A percentile compares a stretch with the other conserved stretches of the same genome.
These are phyloP conservation scores for Pardalotus punctatus DNA, from an alignment of 2,113 vertebrate genomes.

Conservation along the genomic window DNA sequence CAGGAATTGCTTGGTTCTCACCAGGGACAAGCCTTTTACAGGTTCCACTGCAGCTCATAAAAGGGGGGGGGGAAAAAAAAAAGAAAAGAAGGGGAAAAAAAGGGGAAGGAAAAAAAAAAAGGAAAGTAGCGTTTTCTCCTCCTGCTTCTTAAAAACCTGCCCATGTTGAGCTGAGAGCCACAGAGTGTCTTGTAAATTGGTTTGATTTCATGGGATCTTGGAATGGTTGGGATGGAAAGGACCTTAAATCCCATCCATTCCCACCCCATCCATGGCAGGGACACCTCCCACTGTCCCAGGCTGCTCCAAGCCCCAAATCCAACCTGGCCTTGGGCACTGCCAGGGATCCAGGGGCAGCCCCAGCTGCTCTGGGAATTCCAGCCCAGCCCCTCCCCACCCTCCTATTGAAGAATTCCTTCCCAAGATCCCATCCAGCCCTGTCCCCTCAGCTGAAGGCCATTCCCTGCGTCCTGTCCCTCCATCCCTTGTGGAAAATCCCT, in stretches of 20 bases:
- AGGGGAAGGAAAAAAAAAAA: no score
- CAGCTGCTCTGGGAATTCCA: not conserved
- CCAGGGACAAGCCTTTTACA: constrained; percentile 8
- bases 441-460: not conserved
- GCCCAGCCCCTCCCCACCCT: not conserved
- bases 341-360: not conserved
- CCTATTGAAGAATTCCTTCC: not conserved
- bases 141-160: not conserved
- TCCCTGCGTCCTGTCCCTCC: not conserved
- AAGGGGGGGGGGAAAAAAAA: not conserved
- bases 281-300: not conserved
- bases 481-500: not conserved
- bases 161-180: not conserved
- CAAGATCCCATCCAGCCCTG: not conserved
- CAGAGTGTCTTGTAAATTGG: not conserved
- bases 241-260: rapidly evolving
- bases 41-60: constrained; percentile 39
- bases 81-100: no score
- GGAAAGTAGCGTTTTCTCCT: not conserved
- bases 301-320: not conserved
- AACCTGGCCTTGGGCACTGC: not conserved
- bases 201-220: not conserved
- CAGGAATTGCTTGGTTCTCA: constrained; percentile 35
- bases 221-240: not conserved
- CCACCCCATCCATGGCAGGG: not conserved